Base-by-base conservation (phyloP, 2,797 vertebrate genomes). In the Harpagifer antarcticus region DNA sequence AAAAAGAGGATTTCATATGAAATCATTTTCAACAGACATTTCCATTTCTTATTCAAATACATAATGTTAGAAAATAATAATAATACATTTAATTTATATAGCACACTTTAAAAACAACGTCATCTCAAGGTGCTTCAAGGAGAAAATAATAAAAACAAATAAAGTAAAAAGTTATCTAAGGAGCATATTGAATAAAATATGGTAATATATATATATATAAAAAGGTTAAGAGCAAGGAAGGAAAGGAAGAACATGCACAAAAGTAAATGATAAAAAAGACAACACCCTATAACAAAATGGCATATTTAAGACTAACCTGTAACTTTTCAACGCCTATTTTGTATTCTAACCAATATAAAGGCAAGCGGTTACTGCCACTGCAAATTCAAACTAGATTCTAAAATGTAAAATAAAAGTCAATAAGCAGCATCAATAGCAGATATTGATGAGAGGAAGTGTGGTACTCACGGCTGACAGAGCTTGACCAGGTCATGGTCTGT, bases 401-500 rank as follows among this genome's bases (percentile, higher is more conserved):
- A 60, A 67, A 74, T 37, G 33, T 37, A 8, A 37, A 37, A 37
- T 37, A 37, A 37, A 37, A 9, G 33, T 2, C 33, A 27, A 27
- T 27, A 27, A 27, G 23, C 23, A 27, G 23, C 23, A 27, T 27
- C 23, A 27, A 27, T 89, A 79, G 54, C 49, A 47, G 61, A 68
- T 79, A 80, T 83, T 74, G 68, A 78, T 64, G 53, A 87, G 67
- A 83, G 88, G 88, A 91, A 83, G 74, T 55, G 76, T 19, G 15
- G 68, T 87, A 99, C 98, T 99, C 95, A 99, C 98, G 97, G 97
- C 93, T 99, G 97, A 91, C 98, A 99, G 88, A 99, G 96, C 83
- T 99, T 99, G 90, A 99, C 98, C 93, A 99, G 96, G 94, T 99
- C 98, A 91, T 99, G 97, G 92, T 99, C 98, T 57, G 97, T 99